Evolutionary conservation across 2,888 invertebrate species (phyloP).

Genomic region (Ferrisia virgata): DNA sequence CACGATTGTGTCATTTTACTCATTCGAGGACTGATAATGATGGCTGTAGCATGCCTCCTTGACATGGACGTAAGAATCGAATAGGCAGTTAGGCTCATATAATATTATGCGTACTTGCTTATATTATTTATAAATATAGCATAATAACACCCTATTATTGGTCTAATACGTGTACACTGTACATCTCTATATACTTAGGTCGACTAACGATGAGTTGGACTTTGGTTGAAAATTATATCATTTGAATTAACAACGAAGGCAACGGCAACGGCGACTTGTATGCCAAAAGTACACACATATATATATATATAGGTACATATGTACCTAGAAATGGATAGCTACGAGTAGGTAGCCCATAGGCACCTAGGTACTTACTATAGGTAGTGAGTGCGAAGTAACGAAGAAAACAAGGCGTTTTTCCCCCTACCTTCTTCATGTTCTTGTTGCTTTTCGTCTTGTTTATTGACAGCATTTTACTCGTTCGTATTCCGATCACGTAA

Average conservation of each 20-base stretch:
- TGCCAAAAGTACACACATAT: too few relatives aligned
- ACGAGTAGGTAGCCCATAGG: too few relatives aligned
- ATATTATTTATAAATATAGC: background rate
- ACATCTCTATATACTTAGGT: too few relatives aligned
- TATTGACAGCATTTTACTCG: constrained; percentile 7
- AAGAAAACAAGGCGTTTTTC: background rate
- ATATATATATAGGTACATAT: too few relatives aligned
- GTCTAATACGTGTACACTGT: too few relatives aligned
- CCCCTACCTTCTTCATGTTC: background rate
- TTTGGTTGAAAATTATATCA: constrained; percentile 3
- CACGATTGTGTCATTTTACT: background rate
- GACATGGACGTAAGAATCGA: too few relatives aligned
- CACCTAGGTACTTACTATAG: too few relatives aligned
- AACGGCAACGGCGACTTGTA: background rate
- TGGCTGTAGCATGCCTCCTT: too few relatives aligned
- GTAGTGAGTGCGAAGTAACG: background rate
- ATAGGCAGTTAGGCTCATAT: too few relatives aligned
- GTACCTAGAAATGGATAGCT: too few relatives aligned
- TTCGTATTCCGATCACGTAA: constrained; percentile 20
- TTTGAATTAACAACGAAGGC: background rate
- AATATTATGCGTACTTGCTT: too few relatives aligned
- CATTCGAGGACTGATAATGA: background rate
- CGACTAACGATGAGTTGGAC: background rate
- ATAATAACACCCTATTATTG: background rate
- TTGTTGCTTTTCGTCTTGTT: background rate